Conservation (phyloP, 2,888 invertebrate species). For the Ceramica pisi region DNA sequence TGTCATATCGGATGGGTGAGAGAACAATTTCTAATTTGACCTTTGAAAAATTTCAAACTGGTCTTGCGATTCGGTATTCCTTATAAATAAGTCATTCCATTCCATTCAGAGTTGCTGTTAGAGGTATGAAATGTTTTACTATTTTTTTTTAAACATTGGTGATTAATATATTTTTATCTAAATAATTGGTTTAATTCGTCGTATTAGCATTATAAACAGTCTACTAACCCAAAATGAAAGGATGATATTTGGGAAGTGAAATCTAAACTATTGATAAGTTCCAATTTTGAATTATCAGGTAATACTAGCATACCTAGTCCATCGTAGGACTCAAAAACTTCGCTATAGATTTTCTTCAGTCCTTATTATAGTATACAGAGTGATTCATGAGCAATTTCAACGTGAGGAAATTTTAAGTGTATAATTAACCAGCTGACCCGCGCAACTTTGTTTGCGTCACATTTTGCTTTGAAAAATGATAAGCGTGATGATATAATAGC, state of each 20-base stretch:
- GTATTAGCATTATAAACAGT: too few relatives aligned
- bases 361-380: too few relatives aligned
- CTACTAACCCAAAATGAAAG: too few relatives aligned
- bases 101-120: neutral
- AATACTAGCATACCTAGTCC: neutral
- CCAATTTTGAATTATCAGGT: neutral
- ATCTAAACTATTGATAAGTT: neutral
- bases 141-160: too few relatives aligned
- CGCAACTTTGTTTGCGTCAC: too few relatives aligned
- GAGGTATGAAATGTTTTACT: neutral
- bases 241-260: neutral
- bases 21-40: conserved; percentile 62
- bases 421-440: too few relatives aligned
- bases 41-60: conserved; percentile 51
- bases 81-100: conserved; percentile 13
- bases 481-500: too few relatives aligned
- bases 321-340: neutral
- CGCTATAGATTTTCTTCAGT: neutral
- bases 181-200: too few relatives aligned
- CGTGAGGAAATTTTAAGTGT: too few relatives aligned
- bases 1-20: conserved; percentile 35
- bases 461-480: too few relatives aligned
- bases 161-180: too few relatives aligned
- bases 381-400: too few relatives aligned
- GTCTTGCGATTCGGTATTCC: conserved; percentile 30